Evolutionary conservation across 2,888 invertebrate genomes (phyloP), one percentile per base, ranked within the genome.

Genomic region (Abrostola tripartita): DNA sequence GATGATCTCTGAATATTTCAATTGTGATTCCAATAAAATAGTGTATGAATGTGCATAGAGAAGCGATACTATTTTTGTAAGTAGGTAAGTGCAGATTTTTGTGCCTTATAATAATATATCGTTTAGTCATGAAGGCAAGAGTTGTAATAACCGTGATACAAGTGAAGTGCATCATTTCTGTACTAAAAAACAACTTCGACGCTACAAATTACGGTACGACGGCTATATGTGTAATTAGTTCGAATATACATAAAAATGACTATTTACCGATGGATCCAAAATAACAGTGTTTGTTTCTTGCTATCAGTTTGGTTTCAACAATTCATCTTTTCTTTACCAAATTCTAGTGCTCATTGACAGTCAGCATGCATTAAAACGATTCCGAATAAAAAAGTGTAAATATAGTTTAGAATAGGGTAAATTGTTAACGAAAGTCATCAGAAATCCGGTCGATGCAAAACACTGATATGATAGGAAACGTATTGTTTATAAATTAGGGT

Each of bases 371-470:
- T 71, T 65, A 37, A 55, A 57, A 47, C 37, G 11, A 52, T 44
- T 37, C 51, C n/a, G 14, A 51, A 37, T 42, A 60, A 47, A 60
- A 51, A 58, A 24, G 37, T 14, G 24, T 53, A 49, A 14, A 9
- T 5, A 52, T 38, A 50, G 9, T 49, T 47, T 42, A 24, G 4
- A 24, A 24, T 24, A 24, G 24, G 4, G 42, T 61, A 42, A 50
- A 49, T 54, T 54, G 36, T 50, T 55, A 53, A 53, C 37, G 52
- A 56, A 67, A 52, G 12, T 61, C 40, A 52, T 62, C 49, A 37
- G n/a, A 44, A 42, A 44, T 11, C 54, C 54, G 81, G 77, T 78
- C 76, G 78, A 78, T 71, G 67, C 71, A 71, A 65, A 73, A 62
- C 66, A 72, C 41, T 68, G 58, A 70, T 73, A 49, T 61, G 54